A percentile compares a stretch with the other conserved stretches of the same genome.
Evolutionary conservation across 2,797 vertebrate genomes (phyloP).

Genomic region (Oreortyx pictus): DNA sequence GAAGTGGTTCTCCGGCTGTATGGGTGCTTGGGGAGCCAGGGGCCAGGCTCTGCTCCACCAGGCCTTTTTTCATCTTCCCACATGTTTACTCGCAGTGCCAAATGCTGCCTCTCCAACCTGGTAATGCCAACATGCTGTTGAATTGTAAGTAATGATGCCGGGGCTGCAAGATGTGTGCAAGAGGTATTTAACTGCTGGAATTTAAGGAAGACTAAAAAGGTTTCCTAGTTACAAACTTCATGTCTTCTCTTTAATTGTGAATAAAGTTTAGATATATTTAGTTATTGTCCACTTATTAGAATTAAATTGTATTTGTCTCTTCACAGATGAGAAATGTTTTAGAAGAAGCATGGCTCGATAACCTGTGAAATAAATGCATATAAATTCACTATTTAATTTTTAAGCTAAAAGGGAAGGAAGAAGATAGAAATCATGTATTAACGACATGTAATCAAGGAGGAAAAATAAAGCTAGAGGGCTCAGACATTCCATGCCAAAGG

Average conservation of each 20-base stretch:
- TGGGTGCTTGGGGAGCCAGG: not conserved
- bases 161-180: not conserved
- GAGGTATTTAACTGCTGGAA: not conserved
- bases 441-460: not conserved
- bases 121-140: not conserved
- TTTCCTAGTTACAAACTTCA: not conserved
- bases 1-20: not conserved
- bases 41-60: not conserved
- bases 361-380: not conserved
- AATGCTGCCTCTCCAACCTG: not conserved
- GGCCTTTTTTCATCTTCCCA: not conserved
- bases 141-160: not conserved
- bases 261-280: not conserved
- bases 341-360: not conserved
- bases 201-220: not conserved
- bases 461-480: not conserved
- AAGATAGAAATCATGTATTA: not conserved
- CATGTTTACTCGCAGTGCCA: not conserved
- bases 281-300: not conserved
- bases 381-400: not conserved
- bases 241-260: not conserved
- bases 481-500: not conserved
- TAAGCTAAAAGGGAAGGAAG: not conserved
- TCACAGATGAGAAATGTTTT: not conserved
- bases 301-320: not conserved